Conservation (phyloP, 2,113 vertebrate species). For the Tympanuchus pallidicinctus region DNA sequence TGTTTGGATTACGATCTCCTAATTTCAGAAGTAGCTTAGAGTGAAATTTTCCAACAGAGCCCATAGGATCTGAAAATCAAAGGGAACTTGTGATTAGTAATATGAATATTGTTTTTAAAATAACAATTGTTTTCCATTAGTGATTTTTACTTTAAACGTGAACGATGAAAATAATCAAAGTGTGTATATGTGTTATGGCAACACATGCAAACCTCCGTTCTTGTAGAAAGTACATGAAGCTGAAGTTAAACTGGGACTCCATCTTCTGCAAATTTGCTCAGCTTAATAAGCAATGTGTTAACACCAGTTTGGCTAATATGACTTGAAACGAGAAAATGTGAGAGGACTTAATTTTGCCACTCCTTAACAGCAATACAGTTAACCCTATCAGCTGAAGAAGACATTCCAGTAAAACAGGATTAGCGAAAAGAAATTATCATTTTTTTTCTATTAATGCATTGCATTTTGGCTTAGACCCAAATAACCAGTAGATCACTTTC, state of each 20-base stretch:
- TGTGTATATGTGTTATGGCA: too few relatives aligned
- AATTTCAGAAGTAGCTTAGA: neutral
- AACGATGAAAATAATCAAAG: neutral
- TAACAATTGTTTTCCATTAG: neutral
- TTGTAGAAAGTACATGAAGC: neutral
- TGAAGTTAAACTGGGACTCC: neutral
- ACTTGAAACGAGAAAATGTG: neutral
- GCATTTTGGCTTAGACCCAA: neutral
- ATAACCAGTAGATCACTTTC: neutral
- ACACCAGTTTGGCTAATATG: neutral
- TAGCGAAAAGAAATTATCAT: neutral
- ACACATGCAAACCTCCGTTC: neutral
- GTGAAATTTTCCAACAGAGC: neutral
- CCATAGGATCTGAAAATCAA: neutral
- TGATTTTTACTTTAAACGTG: neutral
- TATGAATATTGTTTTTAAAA: neutral
- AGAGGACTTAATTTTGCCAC: neutral
- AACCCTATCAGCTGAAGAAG: neutral
- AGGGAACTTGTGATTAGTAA: neutral
- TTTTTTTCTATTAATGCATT: neutral
- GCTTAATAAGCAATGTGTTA: neutral
- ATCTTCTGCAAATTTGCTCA: neutral
- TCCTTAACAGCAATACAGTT: neutral
- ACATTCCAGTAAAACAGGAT: neutral
- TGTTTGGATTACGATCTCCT: neutral